These are phyloP conservation scores for Hyalella azteca DNA, from an alignment of 2,888 invertebrate species.

Conservation along the genomic window DNA sequence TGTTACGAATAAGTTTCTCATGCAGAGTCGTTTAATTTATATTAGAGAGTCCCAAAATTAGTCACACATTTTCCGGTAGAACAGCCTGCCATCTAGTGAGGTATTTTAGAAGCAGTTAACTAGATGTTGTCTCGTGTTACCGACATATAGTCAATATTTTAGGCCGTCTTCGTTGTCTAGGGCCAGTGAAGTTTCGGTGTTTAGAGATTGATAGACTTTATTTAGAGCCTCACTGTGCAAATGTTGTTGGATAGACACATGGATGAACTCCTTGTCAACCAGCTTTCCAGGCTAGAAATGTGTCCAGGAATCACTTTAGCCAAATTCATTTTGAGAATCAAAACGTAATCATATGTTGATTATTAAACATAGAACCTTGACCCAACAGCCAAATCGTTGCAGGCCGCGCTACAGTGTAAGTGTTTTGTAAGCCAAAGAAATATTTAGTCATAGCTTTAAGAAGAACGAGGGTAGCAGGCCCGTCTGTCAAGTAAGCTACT, in stretches of 20 bases:
- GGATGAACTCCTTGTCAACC: too few species aligned
- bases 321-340: too few species aligned
- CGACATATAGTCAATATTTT: background rate
- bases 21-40: too few species aligned
- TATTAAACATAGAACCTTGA: background rate
- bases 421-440: conserved; percentile 58
- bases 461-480: conserved; percentile 1
- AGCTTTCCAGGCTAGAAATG: too few species aligned
- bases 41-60: too few species aligned
- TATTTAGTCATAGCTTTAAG: conserved; percentile 58
- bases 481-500: background rate
- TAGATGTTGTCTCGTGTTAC: background rate
- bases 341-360: too few species aligned
- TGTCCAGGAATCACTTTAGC: too few species aligned
- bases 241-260: background rate
- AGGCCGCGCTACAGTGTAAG: conserved; percentile 55
- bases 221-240: background rate
- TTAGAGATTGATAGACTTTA: background rate
- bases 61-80: too few species aligned
- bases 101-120: too few species aligned
- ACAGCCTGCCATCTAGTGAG: too few species aligned
- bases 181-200: conserved; percentile 3
- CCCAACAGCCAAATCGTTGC: conserved; percentile 42
- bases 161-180: background rate
- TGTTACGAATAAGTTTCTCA: too few species aligned